Evolutionary conservation across 2,888 invertebrate genomes (phyloP).

Genomic region (Cephus pygmeus): DNA sequence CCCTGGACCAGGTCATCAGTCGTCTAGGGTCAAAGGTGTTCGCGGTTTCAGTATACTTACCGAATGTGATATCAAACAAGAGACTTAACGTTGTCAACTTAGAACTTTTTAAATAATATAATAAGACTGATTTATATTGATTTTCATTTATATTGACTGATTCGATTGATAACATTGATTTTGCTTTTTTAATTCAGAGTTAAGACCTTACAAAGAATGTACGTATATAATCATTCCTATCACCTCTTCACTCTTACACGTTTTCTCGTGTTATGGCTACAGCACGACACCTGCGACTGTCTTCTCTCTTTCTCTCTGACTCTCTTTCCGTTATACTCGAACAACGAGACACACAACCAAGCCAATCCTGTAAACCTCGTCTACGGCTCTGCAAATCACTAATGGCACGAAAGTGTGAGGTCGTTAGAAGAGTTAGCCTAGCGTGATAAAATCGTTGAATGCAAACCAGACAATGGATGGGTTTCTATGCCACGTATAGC

Average conservation of each 20-base stretch:
- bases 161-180: background rate
- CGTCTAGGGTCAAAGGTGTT: background rate
- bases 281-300: background rate
- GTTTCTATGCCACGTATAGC: background rate
- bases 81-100: background rate
- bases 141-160: too few relatives aligned
- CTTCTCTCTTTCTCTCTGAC: background rate
- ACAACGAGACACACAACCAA: background rate
- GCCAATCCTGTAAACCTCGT: background rate
- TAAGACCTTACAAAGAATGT: background rate
- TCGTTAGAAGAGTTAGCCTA: constrained; percentile 56
- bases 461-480: constrained; percentile 51
- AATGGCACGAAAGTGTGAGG: constrained; percentile 47
- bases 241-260: background rate
- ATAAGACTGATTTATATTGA: too few relatives aligned
- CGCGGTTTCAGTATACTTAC: background rate
- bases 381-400: constrained; percentile 41
- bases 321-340: background rate
- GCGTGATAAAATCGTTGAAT: constrained; percentile 58
- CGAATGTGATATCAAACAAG: background rate
- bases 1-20: background rate
- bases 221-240: background rate
- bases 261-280: background rate
- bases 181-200: background rate
- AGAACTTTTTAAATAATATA: background rate